Base-by-base conservation (phyloP, 1,140 invertebrate species). In the Philaenus spumarius region DNA sequence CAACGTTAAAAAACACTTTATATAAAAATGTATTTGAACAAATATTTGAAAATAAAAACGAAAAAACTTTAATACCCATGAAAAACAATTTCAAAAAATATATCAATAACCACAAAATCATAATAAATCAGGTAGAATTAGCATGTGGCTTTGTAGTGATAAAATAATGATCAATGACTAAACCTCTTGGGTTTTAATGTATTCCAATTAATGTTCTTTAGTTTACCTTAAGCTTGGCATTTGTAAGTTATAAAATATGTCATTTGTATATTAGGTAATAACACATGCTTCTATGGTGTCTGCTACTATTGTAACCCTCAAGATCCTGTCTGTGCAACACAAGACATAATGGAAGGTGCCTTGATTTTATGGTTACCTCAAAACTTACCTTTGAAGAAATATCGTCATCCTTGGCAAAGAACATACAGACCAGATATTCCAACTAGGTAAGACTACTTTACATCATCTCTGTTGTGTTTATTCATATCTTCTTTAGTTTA, bases 351-450 rank as follows among this genome's bases (percentile, higher is more conserved):
- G 52, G 90, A 93, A 76, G 93, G 93, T 11, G 83, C 88, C n/a
- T 72, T 93, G 11, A 87, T 94, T 56, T 79, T 94, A 30, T 87
- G 89, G 80, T 73, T 96, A 61, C 87, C 91, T 7, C 77, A 80
- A 30, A 75, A 79, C 57, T 78, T 88, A 40, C 80, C 80, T 64
- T 66, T 85, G 2, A 71, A 75, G 40, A 82, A 83, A 63, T 77
- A 84, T 66, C 80, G 84, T 45, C 90, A 90, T 66, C 93, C 93
- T 1, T 97, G 93, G 93, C 84, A 87, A 67, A 74, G 93, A 54
- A 92, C 89, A 2, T 97, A 97, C 68, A 87, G 80, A 63, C 77
- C 78, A n/a, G 81, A 81, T 46, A 82, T 82, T 71, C 64, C 73
- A 52, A 92, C 92, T 39, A 72, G 64, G 75, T 81, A 71, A 67